Evolutionary conservation across 2,797 vertebrate species (phyloP).

Genomic region (Sebastes kiyomatsui): DNA sequence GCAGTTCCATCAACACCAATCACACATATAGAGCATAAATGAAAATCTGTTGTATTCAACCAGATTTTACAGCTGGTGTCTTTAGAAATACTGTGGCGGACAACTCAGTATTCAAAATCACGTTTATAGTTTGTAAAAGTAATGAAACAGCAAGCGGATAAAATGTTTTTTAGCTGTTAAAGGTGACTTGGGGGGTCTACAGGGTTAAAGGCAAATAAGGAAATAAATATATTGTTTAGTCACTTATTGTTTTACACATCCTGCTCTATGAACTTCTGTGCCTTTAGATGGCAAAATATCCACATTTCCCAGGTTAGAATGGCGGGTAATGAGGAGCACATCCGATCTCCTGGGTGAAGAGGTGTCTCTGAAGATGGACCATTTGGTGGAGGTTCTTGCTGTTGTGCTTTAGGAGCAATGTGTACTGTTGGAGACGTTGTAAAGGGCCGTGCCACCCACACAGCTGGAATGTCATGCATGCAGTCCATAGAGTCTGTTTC

Average conservation of each 20-base stretch:
- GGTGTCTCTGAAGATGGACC: constrained; percentile 39
- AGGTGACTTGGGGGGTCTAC: background rate
- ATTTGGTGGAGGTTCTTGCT: constrained; percentile 47
- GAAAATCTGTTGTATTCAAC: background rate
- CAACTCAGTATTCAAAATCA: background rate
- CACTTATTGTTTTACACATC: constrained; percentile 24
- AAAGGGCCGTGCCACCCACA: constrained; percentile 89
- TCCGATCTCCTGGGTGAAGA: constrained; percentile 2
- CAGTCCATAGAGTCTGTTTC: constrained; percentile 87
- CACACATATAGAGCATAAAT: background rate
- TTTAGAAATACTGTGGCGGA: background rate
- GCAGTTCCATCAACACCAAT: background rate
- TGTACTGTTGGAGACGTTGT: constrained; percentile 84
- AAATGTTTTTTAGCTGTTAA: background rate
- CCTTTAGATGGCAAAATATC: constrained; percentile 3
- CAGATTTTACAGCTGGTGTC: background rate
- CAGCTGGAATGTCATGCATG: constrained; percentile 92
- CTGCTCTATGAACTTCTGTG: constrained; percentile 4
- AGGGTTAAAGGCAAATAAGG: background rate
- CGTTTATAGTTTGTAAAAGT: background rate
- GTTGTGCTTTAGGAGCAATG: constrained; percentile 65
- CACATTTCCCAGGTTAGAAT: constrained; percentile 20
- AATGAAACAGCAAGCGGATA: background rate
- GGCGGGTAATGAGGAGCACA: no score
- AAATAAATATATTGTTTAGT: background rate